Base-by-base conservation (phyloP, 2,797 vertebrate genomes). In the Muscicapa striata region DNA sequence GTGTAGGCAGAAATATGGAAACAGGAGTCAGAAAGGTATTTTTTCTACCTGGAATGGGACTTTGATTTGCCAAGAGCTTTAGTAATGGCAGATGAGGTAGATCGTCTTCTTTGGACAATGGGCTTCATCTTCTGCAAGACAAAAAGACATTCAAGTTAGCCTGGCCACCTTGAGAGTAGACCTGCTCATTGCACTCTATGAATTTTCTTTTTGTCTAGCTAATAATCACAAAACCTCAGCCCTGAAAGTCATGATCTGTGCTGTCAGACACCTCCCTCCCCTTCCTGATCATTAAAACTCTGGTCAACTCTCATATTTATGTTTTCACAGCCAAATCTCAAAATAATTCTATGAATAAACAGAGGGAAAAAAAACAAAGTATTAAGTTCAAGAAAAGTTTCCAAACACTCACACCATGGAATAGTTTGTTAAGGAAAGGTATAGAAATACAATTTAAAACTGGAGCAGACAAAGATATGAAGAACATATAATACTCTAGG, bases 121-220 rank as follows among this genome's bases (percentile, higher is more conserved):
- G 97, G 97, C 95, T 97, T 98, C 97, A 98, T 98, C 82, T 97
- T 98, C 98, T 98, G 95, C 49, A 89, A 78, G 85, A 94, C 87
- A 95, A 87, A 94, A 95, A 77, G 58, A 72, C 36, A 72, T 48
- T 38, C 13, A 48, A 14, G 49, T 97, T 59, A 96, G 80, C 34
- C 16, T 74, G 46, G 41, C 17, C n/a, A 45, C 48, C 63, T 27
- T 46, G 80, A 69, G 68, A 81, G 36, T 69, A 48, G 41, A 84
- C 30, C 30, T 67, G 43, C 51, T 78, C 45, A 20, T 1, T 40
- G 55, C 34, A 63, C 70, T 84, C 55, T 9, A 10, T 13, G 32
- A 62, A 40, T 63, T 54, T 29, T 27, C 45, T 46, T 64, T 70
- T 84, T 49, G 43, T 40, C 76, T 34, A n/a, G 32, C 15, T 55